Base-by-base conservation (phyloP, 2,797 vertebrate genomes). In the Myioborus miniatus region DNA sequence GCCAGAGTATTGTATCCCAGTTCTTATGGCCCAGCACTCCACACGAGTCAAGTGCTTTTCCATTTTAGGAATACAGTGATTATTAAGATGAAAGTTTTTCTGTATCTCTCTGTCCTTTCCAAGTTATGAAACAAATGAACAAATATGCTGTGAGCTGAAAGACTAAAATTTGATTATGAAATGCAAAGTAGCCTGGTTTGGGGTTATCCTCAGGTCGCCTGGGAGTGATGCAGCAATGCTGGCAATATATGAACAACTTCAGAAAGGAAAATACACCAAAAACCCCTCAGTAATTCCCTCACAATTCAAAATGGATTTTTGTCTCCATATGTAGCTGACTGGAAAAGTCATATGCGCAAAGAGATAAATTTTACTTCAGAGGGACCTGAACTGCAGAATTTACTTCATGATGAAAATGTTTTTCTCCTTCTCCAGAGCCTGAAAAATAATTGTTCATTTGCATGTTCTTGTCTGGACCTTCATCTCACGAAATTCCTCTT, bases 81-180 rank as follows among this genome's bases (percentile, higher is more conserved):
- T 77, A 58, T 26, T 69, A 41, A 80, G 34, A 87, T 72, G 55
- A 41, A 89, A 67, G 47, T 53, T 90, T 81, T 63, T 75, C 59
- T 52, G 53, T 21, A 77, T 60, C 58, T 37, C 32, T 65, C 23
- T 29, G 29, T 83, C 71, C 67, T 80, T 60, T 53, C 65, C 39
- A 75, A 78, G 60, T 81, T 91, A 88, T 39, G 46, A 90, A 93
- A 83, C 65, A 78, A 93, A 88, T 23, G 30, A 83, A 70, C 36
- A 90, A 93, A 75, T 39, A 90, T 10, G 29, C 26, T 83, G 30
- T 58, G 69, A 83, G 37, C 15, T 74, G 39, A 83, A 85, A 83
- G 65, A 75, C 36, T 15, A 15, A 71, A 79, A 89, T 94, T 77
- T 75, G 53, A 80, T 83, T 77, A 91, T 27, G 59, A 91, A 94